A percentile compares a stretch with the other conserved stretches of the same genome.
Evolutionary conservation across 2,888 invertebrate genomes (phyloP).

Genomic region (Bombyx huttoni): DNA sequence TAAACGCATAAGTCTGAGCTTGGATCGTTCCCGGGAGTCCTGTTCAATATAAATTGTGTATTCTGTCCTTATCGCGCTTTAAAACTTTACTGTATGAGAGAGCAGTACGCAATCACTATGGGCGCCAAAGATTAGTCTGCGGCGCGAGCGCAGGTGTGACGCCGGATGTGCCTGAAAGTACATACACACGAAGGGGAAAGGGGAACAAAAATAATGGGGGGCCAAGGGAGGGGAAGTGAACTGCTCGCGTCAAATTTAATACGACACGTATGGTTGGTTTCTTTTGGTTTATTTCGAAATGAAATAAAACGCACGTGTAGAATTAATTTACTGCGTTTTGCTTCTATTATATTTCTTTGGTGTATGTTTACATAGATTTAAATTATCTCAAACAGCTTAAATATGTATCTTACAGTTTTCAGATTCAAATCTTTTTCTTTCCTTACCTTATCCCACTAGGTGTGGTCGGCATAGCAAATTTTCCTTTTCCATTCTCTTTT

Average conservation of each 20-base stretch:
- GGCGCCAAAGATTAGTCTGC: conserved; percentile 7
- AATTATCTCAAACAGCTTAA: too few relatives aligned
- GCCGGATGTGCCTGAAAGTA: conserved; percentile 60
- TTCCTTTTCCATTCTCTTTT: too few relatives aligned
- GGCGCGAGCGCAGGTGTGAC: conserved; percentile 61
- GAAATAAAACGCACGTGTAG: not conserved
- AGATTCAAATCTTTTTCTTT: too few relatives aligned
- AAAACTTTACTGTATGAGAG: not conserved
- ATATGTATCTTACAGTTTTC: too few relatives aligned
- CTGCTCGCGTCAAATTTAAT: conserved; percentile 12
- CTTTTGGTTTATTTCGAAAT: not conserved
- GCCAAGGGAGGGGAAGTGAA: conserved; percentile 29
- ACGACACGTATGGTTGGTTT: not conserved
- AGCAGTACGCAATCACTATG: not conserved
- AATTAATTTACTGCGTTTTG: not conserved
- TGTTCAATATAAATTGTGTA: not conserved
- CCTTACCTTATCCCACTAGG: too few relatives aligned
- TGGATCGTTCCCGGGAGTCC: conserved; percentile 3
- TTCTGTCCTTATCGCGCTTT: not conserved
- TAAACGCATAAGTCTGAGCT: conserved; percentile 50
- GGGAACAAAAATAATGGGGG: conserved; percentile 4
- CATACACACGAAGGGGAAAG: conserved; percentile 6
- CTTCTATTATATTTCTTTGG: not conserved
- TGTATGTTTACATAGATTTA: not conserved
- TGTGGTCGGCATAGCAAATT: too few relatives aligned